Conservation (phyloP, 2,113 vertebrate species). For the Muntiacus reevesi region DNA sequence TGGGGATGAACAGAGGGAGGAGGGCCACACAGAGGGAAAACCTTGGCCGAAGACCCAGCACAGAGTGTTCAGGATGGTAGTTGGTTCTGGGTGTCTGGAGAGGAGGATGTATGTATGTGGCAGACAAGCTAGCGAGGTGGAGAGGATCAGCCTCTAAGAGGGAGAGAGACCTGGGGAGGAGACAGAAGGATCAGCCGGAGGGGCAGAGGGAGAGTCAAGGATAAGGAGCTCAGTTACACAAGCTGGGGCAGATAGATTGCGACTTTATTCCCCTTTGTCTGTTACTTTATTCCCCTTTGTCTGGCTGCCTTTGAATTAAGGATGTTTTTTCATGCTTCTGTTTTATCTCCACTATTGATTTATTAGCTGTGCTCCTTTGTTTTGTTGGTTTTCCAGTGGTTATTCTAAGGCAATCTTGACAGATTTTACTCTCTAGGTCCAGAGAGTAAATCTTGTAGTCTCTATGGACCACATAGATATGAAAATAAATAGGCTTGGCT, state of each 20-base stretch:
- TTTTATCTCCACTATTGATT: neutral
- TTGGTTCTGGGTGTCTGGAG: neutral
- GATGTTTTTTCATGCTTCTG: neutral
- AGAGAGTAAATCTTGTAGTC: neutral
- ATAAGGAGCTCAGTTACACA: rapidly evolving
- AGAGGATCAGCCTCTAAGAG: neutral
- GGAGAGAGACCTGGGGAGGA: neutral
- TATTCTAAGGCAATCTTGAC: neutral
- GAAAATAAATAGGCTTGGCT: neutral
- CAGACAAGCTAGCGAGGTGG: neutral
- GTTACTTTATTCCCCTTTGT: neutral
- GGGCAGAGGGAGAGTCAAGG: neutral
- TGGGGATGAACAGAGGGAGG: neutral
- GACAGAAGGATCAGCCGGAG: neutral
- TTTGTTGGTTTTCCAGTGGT: neutral
- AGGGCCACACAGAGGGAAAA: neutral
- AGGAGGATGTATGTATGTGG: neutral
- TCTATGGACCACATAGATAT: neutral
- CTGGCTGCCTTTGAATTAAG: neutral
- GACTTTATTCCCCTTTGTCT: neutral
- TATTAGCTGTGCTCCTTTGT: neutral
- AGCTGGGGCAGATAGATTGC: too few species aligned
- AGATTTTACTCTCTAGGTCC: conserved; percentile 14
- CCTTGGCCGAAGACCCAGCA: neutral
- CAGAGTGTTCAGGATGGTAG: neutral